Base-by-base conservation (phyloP, 2,797 vertebrate species). In the Trichosurus vulpecula region DNA sequence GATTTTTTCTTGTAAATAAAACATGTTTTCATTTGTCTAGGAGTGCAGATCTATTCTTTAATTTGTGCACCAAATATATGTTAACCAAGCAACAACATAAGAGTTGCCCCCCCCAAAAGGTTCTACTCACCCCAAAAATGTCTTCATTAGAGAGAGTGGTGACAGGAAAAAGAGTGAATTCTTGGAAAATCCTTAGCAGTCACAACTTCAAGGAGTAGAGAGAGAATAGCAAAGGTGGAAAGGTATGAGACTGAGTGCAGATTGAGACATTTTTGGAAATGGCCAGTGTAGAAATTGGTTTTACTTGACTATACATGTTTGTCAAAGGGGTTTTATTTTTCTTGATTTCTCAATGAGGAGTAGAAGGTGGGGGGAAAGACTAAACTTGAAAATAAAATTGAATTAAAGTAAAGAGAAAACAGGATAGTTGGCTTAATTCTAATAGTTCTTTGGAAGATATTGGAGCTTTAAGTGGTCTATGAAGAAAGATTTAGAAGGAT, bases 1-100 rank as follows among this genome's bases (percentile, higher is more conserved):
- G 98, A 98, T 92, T 98, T 98, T 98, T 98, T 98, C 98, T 96
- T 99, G 98, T 99, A 99, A 99, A 99, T 99, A 99, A 99, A 99
- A 98, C 96, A 97, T 98, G 98, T 98, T 99, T 98, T 98, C 98
- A 98, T 98, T 98, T 99, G 97, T 98, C 97, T 98, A 97, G 52
- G 97, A 95, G 96, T 95, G 30, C 58, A 96, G 74, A 41, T 96
- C 93, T 96, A 91, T 96, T 93, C 90, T 96, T 97, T 95, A 47
- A 95, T 97, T 92, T 94, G 55, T 90, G 93, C 35, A 47, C 47
- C 74, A 53, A 5, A 93, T 56, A 52, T 51, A 54, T 13, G 91
- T 53, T 11, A 19, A 93, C 19, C 6, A 1, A 57, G 29, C 2
- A 27, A 8, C 54, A 93, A 74, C 92, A 90, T 58, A 94, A 92